phyloP scores from a whole-genome alignment of 2,113 vertebrate genomes.

The Bufo bufo region DNA sequence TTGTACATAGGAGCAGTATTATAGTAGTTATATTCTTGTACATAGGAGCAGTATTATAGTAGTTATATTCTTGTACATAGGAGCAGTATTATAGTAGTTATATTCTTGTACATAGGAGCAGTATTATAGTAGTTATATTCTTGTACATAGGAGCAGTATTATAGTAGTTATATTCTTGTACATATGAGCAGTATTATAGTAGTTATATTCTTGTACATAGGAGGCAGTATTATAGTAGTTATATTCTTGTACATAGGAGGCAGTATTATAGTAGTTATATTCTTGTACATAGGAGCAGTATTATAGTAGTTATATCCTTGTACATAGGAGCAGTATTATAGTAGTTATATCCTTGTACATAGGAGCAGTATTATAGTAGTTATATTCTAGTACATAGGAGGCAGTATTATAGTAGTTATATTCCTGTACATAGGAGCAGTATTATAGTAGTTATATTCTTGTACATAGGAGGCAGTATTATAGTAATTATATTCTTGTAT shows the following conservation, averaged over 20 bases:
- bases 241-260: background rate
- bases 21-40: background rate
- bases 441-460: slow-evolving; percentile 8
- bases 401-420: slow-evolving; percentile 20
- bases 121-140: slow-evolving; percentile 16
- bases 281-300: background rate
- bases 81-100: slow-evolving; percentile 9
- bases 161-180: slow-evolving; percentile 10
- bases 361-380: slow-evolving; percentile 7
- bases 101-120: background rate
- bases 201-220: slow-evolving; percentile 10
- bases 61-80: background rate
- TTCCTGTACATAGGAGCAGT: slow-evolving; percentile 1
- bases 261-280: slow-evolving; percentile 9
- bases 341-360: background rate
- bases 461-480: slow-evolving; percentile 4
- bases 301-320: slow-evolving; percentile 21
- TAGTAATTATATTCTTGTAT: background rate
- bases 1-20: background rate
- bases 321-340: background rate
- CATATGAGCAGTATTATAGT: slow-evolving; percentile 6
- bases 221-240: slow-evolving; percentile 2
- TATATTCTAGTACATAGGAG: background rate
- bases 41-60: background rate
- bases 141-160: background rate